These are phyloP conservation scores for Tanypteryx hageni DNA, from an alignment of 2,888 invertebrate species.

Conservation along the genomic window DNA sequence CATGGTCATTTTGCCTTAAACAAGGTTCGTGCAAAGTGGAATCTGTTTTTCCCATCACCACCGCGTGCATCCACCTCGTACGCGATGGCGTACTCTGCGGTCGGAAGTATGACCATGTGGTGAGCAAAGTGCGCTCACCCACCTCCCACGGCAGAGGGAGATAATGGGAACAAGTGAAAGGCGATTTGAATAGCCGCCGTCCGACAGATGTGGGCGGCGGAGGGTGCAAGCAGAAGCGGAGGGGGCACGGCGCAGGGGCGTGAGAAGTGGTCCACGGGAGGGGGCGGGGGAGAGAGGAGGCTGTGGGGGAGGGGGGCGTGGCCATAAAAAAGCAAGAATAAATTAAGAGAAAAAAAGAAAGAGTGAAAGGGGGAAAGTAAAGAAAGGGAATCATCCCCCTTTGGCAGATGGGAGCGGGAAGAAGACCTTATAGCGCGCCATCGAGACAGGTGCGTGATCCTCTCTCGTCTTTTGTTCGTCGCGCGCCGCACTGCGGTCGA, in stretches of 20 bases:
- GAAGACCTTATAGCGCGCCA: conserved; percentile 16
- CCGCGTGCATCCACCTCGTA: conserved; percentile 6
- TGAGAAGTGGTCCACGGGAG: conserved; percentile 59
- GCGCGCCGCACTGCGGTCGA: conserved; percentile 23
- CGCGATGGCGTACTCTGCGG: conserved; percentile 38
- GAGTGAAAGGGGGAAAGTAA: not conserved
- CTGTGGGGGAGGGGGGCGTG: not conserved
- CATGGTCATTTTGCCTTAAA: not conserved
- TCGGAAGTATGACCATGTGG: conserved; percentile 57
- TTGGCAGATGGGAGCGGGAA: not conserved
- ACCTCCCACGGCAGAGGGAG: conserved; percentile 33
- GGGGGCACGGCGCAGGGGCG: not conserved
- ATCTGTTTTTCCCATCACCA: not conserved
- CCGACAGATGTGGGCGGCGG: conserved; percentile 26
- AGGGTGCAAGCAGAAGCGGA: conserved; percentile 15
- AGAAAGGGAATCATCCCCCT: conserved; percentile 7
- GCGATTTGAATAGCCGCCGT: conserved; percentile 56
- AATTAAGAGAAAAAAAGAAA: not conserved
- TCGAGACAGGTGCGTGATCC: conserved; percentile 37
- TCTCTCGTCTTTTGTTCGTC: not conserved
- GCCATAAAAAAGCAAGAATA: too few relatives aligned
- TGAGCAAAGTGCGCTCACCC: conserved; percentile 41
- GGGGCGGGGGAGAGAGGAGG: conserved; percentile 24
- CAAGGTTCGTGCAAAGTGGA: conserved; percentile 32
- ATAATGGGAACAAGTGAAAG: conserved; percentile 58